Percentiles rank a stretch among this genome's conserved stretches.
These are phyloP conservation scores for Solen grandis DNA, from an alignment of 1,140 invertebrate species.

Conservation along the genomic window DNA sequence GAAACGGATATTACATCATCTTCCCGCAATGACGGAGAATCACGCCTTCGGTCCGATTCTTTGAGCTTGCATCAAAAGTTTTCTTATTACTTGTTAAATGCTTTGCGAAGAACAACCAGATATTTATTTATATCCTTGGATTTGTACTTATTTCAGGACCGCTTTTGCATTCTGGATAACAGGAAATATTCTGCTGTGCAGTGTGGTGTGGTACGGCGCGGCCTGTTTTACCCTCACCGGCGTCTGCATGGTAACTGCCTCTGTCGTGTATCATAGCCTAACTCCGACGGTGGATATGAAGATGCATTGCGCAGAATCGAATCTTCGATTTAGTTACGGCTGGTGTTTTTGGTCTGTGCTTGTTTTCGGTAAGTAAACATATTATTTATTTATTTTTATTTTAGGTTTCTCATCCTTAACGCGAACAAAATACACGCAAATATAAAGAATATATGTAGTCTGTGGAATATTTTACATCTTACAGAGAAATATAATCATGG, in stretches of 20 bases:
- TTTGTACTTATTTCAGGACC: slow-evolving; percentile 60
- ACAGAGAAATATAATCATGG: neutral
- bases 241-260: slow-evolving; percentile 50
- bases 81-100: too few relatives aligned
- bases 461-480: neutral
- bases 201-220: slow-evolving; percentile 56
- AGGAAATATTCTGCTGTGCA: slow-evolving; percentile 52
- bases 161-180: slow-evolving; percentile 59
- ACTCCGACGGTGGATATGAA: slow-evolving; percentile 35
- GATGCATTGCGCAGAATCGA: slow-evolving; percentile 54
- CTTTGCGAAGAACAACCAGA: too few relatives aligned
- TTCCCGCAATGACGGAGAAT: too few relatives aligned
- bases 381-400: neutral
- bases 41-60: too few relatives aligned
- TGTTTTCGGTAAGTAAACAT: slow-evolving; percentile 51
- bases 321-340: slow-evolving; percentile 53
- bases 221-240: slow-evolving; percentile 49
- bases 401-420: neutral
- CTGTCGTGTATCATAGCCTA: slow-evolving; percentile 47
- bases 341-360: slow-evolving; percentile 63
- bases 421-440: too few relatives aligned
- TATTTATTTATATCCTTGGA: too few relatives aligned
- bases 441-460: neutral
- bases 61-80: too few relatives aligned
- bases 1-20: too few relatives aligned